Evolutionary conservation across 2,888 invertebrate species (phyloP), one percentile per base, ranked within the genome.

Genomic region (Calliphora vomitoria): DNA sequence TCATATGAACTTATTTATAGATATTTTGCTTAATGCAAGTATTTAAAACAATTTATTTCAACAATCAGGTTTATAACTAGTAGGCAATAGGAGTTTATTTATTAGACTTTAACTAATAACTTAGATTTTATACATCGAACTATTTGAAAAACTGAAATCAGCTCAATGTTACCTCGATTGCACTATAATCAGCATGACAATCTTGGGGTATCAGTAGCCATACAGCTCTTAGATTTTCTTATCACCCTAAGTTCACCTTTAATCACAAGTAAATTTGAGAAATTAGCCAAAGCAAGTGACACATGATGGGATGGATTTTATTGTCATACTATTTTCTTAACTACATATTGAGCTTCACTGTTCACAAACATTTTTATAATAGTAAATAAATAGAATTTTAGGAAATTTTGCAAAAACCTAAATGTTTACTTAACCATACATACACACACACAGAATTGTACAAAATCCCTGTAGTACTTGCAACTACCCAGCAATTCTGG

Each of bases 381-480:
- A 50, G 41, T 69, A 75, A 75, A 68, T 55, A 81, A 82, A 58
- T 75, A 76, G 13, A 68, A 62, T 75, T 71, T 75, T 60, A 60
- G 31, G 66, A 76, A 53, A 76, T 55, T 60, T 69, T 69, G 53
- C 62, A 44, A 76, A 82, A 53, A 53, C 31, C 35, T 35, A 55
- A 79, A 41, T 79, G 79, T 86, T 79, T 79, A 75, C 64, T 75
- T 79, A 74, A 47, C 60, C 62, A 85, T 41, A 60, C 25, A 38
- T 38, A 53, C 11, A 55, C n/a, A 20, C 20, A 60, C 60, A 25
- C 31, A n/a, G 41, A 62, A 38, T 53, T 50, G 38, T 62, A 58
- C 58, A 44, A 38, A 20, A 79, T 38, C 44, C 47, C 11, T 11
- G 44, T 44, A 44, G 44, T 13, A 4, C 13, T 44, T 44, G 44